phyloP scores from a whole-genome alignment of 2,888 invertebrate species.

The Acrocyrtus sp. region DNA sequence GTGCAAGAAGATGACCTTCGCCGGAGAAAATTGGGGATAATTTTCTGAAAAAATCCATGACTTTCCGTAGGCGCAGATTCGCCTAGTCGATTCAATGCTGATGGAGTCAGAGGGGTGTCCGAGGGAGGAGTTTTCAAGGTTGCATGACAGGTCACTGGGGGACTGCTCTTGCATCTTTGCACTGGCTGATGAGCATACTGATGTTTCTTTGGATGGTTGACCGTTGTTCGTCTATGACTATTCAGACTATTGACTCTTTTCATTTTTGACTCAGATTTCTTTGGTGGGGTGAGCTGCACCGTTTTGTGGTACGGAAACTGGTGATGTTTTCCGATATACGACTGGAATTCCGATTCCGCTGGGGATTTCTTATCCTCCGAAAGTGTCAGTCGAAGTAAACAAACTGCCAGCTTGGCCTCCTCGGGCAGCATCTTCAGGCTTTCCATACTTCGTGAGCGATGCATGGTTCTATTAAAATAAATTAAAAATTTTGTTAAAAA shows the following conservation, averaged over 20 bases:
- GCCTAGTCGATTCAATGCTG: not conserved
- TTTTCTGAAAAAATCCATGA: constrained; percentile 19
- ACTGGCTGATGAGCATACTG: not conserved
- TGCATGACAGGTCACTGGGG: too few relatives aligned
- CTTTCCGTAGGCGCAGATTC: constrained; percentile 3
- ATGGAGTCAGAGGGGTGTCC: not conserved
- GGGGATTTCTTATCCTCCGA: constrained; percentile 8
- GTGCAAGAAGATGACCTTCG: too few relatives aligned
- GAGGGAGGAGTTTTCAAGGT: too few relatives aligned
- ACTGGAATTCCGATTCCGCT: constrained; percentile 3
- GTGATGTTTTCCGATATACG: not conserved
- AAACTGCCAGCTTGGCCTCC: constrained; percentile 9
- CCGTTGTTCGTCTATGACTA: not conserved
- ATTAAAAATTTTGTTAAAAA: too few relatives aligned
- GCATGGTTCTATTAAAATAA: constrained; percentile 1
- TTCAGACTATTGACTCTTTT: too few relatives aligned
- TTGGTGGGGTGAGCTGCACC: too few relatives aligned
- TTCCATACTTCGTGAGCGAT: constrained; percentile 12
- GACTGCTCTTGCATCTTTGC: constrained; percentile 6
- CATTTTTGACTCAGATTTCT: too few relatives aligned
- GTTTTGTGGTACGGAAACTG: constrained; percentile 21
- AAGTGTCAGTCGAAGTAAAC: constrained; percentile 1
- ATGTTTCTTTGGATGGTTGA: not conserved
- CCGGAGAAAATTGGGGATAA: too few relatives aligned
- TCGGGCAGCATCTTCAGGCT: constrained; percentile 13